Evolutionary conservation across 2,113 vertebrate species (phyloP).

Genomic region (Eleginops maclovinus): DNA sequence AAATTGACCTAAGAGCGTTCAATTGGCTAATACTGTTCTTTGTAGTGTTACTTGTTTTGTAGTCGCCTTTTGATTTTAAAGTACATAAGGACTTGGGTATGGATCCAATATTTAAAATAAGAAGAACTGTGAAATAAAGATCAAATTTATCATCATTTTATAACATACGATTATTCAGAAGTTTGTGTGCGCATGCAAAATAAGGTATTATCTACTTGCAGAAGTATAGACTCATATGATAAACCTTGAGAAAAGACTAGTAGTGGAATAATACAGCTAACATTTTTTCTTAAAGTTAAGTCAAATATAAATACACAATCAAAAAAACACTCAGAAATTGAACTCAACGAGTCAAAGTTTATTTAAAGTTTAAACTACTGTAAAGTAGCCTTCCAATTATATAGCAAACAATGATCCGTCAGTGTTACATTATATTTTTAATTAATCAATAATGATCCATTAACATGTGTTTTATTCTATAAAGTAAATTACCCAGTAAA

Average conservation of each 20-base stretch:
- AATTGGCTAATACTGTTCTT: neutral
- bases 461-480: neutral
- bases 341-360: too few relatives aligned
- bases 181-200: neutral
- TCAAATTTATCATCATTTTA: neutral
- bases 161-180: neutral
- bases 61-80: neutral
- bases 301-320: too few relatives aligned
- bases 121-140: neutral
- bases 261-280: neutral
- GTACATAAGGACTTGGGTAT: neutral
- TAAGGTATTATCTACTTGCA: neutral
- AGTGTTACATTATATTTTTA: neutral
- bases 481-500: neutral
- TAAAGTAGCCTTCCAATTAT: neutral
- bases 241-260: neutral
- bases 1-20: slow-evolving; percentile 6
- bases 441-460: neutral
- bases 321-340: too few relatives aligned
- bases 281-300: neutral
- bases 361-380: neutral
- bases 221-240: neutral
- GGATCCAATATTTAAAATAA: neutral
- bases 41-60: slow-evolving; percentile 7
- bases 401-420: neutral